phyloP scores from a whole-genome alignment of 2,113 vertebrate genomes.

The Platanista minor region DNA sequence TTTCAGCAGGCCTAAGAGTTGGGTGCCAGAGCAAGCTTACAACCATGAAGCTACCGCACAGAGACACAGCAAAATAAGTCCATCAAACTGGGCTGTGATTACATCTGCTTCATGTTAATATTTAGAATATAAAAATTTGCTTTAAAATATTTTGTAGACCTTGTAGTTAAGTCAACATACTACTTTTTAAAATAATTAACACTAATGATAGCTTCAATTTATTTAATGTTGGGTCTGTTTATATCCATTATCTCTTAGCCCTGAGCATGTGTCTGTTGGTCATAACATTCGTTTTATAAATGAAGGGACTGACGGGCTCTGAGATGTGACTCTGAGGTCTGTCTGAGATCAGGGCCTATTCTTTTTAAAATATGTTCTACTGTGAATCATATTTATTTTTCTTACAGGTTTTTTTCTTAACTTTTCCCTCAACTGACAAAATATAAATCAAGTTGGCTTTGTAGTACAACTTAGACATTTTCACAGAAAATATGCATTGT shows the following conservation, averaged over 20 bases:
- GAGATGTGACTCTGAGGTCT: background rate
- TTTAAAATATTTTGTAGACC: background rate
- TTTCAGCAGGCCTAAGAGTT: background rate
- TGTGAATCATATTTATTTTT: background rate
- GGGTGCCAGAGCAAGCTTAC: background rate
- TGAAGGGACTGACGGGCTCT: background rate
- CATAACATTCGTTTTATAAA: background rate
- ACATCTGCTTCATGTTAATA: background rate
- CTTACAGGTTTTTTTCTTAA: background rate
- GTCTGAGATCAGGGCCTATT: background rate
- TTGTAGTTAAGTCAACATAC: background rate
- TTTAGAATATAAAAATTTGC: background rate
- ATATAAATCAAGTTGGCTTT: background rate
- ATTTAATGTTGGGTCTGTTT: background rate
- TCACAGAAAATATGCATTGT: background rate
- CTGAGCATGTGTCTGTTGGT: background rate
- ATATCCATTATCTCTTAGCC: background rate
- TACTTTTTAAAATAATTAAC: background rate
- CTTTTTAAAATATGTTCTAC: background rate
- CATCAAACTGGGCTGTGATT: background rate
- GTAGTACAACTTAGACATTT: background rate
- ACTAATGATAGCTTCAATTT: background rate
- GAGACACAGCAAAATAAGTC: background rate
- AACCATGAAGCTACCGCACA: background rate
- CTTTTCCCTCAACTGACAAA: background rate